phyloP scores from a whole-genome alignment of 2,888 invertebrate species.

The Apotomis betuletana region DNA sequence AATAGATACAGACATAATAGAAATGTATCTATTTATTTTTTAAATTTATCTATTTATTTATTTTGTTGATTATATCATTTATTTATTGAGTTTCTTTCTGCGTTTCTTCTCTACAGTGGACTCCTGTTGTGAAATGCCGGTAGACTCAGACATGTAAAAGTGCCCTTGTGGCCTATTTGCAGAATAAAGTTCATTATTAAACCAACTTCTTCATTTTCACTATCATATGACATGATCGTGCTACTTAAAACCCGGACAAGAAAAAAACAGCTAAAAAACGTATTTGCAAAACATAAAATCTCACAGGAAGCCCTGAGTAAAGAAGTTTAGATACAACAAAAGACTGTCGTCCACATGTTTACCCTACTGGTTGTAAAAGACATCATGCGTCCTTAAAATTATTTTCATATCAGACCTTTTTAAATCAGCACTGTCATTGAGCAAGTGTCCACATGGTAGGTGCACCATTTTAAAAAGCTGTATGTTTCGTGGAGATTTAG shows the following conservation, averaged over 20 bases:
- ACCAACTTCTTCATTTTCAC: too few species aligned
- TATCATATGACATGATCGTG: neutral
- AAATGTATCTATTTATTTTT: too few species aligned
- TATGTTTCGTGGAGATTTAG: neutral
- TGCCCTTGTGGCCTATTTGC: too few species aligned
- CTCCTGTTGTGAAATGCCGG: too few species aligned
- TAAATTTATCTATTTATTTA: too few species aligned
- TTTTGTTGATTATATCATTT: too few species aligned
- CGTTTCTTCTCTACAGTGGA: too few species aligned
- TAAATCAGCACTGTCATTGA: neutral
- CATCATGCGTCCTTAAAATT: neutral
- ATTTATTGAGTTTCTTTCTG: too few species aligned
- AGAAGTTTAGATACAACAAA: constrained; percentile 25
- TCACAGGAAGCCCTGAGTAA: constrained; percentile 36
- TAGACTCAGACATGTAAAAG: too few species aligned
- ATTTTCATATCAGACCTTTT: neutral
- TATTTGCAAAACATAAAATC: constrained; percentile 33
- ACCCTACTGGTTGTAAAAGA: neutral
- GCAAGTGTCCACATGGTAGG: constrained; percentile 15
- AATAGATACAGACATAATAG: too few species aligned
- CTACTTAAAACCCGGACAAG: neutral
- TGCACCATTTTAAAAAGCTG: constrained; percentile 2
- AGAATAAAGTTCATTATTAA: too few species aligned
- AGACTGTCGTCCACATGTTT: constrained; percentile 36
- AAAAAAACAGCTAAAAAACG: neutral